phyloP scores from a whole-genome alignment of 2,113 vertebrate species.

The Blennius ocellaris region DNA sequence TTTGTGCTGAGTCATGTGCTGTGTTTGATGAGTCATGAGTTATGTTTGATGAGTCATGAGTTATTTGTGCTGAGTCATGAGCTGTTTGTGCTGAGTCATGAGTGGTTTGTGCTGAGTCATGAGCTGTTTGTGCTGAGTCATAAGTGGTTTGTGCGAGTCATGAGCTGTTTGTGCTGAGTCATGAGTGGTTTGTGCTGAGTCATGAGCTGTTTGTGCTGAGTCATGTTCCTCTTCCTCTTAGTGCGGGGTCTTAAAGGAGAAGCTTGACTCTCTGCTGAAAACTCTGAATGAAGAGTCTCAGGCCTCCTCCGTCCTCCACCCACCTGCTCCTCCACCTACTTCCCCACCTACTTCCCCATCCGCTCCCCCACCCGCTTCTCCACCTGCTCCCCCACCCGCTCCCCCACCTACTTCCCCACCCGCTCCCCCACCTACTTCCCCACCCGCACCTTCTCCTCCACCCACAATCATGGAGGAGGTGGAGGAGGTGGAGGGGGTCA shows the following conservation, averaged over 20 bases:
- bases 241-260: constrained; percentile 96
- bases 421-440: neutral
- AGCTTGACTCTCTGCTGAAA: constrained; percentile 94
- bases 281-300: constrained; percentile 94
- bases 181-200: neutral
- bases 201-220: neutral
- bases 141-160: neutral
- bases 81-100: neutral
- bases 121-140: neutral
- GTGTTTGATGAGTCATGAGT: neutral
- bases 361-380: constrained; percentile 79
- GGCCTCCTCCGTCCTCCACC: constrained; percentile 87
- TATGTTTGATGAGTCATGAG: constrained; percentile 2
- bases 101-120: neutral
- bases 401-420: constrained; percentile 80
- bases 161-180: neutral
- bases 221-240: constrained; percentile 62
- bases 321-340: too few relatives aligned
- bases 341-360: constrained; percentile 88
- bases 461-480: too few relatives aligned
- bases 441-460: constrained; percentile 69
- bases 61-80: neutral
- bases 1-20: neutral
- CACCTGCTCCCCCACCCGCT: neutral
- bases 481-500: too few relatives aligned